phyloP scores from a whole-genome alignment of 2,113 vertebrate genomes.

The Apus apus region DNA sequence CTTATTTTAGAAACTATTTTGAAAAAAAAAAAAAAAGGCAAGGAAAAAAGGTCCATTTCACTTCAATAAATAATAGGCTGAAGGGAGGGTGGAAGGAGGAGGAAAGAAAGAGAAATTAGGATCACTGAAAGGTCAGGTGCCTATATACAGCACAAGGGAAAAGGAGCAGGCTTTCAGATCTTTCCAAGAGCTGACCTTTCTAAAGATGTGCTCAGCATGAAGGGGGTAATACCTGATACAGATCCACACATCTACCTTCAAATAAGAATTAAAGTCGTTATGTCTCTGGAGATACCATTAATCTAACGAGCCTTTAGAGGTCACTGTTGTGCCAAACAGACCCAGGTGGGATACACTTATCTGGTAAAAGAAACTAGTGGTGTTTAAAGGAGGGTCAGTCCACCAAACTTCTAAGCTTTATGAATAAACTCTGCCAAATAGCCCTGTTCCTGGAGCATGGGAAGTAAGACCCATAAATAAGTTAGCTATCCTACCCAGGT shows the following conservation, averaged over 20 bases:
- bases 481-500: neutral
- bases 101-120: conserved; percentile 62
- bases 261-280: conserved; percentile 66
- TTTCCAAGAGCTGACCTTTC: conserved; percentile 77
- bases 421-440: neutral
- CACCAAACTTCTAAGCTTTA: neutral
- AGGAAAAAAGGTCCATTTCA: neutral
- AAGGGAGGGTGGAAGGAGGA: neutral
- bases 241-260: conserved; percentile 63
- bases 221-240: conserved; percentile 52
- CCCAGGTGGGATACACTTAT: conserved; percentile 10
- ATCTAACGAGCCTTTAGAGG: conserved; percentile 64
- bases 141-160: conserved; percentile 57
- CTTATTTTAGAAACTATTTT: neutral
- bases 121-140: conserved; percentile 75
- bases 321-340: conserved; percentile 63
- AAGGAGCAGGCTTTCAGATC: conserved; percentile 59
- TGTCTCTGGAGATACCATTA: conserved; percentile 61
- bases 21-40: rapidly evolving
- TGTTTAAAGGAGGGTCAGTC: neutral
- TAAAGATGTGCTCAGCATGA: conserved; percentile 68
- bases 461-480: neutral
- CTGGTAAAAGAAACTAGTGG: neutral
- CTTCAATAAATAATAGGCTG: conserved; percentile 50
- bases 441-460: neutral